Evolutionary conservation across 2,888 invertebrate genomes (phyloP), one percentile per base, ranked within the genome.

Genomic region (Dastarcus helophoroides): DNA sequence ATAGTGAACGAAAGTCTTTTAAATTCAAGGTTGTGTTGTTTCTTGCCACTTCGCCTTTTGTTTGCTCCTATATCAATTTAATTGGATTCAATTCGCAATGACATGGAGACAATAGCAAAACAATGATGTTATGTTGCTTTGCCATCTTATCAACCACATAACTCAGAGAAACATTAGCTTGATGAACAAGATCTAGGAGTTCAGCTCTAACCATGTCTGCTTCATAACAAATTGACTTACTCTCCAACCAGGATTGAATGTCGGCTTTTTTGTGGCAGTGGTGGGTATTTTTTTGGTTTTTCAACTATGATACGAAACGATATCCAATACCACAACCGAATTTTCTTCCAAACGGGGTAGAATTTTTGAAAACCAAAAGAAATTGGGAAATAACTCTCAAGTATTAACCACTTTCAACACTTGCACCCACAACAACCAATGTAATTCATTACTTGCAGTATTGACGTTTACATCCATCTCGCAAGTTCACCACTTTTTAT

Each of bases 41-140:
- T 14, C 22, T 14, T 5, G 37, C 37, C 8, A 43, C 41, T 10
- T 32, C 26, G 26, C 35, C 32, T 33, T 46, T 43, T 2, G 36
- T 24, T 13, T 42, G 31, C 2, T 37, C 48, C 39, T 47, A 47
- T 13, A 52, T 43, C 17, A 44, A 36, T 37, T 52, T 49, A 14
- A 53, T 48, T 3, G 50, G 51, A 33, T 53, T 54, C 6, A 53
- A 36, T 32, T 53, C 50, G 28, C 48, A 48, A 26, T 52, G 45
- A 22, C 51, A 52, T 1, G 54, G 53, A 16, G 53, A 53, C 35
- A 55, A 32, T 19, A 51, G 37, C 11, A 56, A 31, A 5, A 53
- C 46, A 25, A 44, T 46, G 31, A 47, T 50, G 26, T 50, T 47
- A 29, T 48, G 26, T n/a, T 31, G 38, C 31, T 30, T 38, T 14